Evolutionary conservation across 2,888 invertebrate species (phyloP), one percentile per base, ranked within the genome.

Genomic region (Electrophaes corylata): DNA sequence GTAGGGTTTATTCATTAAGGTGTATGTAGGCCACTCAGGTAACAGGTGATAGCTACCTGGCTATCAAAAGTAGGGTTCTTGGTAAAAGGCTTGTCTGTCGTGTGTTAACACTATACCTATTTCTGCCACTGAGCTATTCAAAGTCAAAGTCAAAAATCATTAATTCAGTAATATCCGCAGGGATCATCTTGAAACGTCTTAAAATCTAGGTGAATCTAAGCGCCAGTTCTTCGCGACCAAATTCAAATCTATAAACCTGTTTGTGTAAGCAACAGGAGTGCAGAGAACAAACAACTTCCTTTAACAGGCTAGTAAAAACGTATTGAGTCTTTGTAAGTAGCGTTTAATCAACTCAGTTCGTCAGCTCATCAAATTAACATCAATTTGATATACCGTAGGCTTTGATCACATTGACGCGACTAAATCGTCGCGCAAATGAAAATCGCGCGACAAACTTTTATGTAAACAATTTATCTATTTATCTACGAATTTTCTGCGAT

Each of bases 1-100:
- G 48, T 40, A 48, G 47, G 35, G 50, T 46, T 37, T 26, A 40
- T 54, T 59, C 53, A 54, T 59, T 49, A 58, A 31, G 16, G 16
- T 19, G 40, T 41, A 20, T 46, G 20, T 37, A 10, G 47, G 35
- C 23, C 47, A 37, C 47, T 19, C 33, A 46, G 33, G 37, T 37
- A 16, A 37, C 16, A 16, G 23, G 23, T 29, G 26, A 29, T 29
- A 29, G 26, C 26, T 29, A 29, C 26, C 26, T 1, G 8, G 10
- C 8, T 29, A 10, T 29, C 26, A 29, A n/a, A n/a, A n/a, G n/a
- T n/a, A n/a, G n/a, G n/a, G n/a, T n/a, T n/a, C n/a, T n/a, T n/a
- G n/a, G n/a, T n/a, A n/a, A n/a, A n/a, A n/a, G n/a, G n/a, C n/a
- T n/a, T n/a, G n/a, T n/a, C n/a, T n/a, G n/a, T n/a, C n/a, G n/a